These are phyloP conservation scores for Phaethornis superciliosus DNA, from an alignment of 2,113 vertebrate species.

Conservation along the genomic window DNA sequence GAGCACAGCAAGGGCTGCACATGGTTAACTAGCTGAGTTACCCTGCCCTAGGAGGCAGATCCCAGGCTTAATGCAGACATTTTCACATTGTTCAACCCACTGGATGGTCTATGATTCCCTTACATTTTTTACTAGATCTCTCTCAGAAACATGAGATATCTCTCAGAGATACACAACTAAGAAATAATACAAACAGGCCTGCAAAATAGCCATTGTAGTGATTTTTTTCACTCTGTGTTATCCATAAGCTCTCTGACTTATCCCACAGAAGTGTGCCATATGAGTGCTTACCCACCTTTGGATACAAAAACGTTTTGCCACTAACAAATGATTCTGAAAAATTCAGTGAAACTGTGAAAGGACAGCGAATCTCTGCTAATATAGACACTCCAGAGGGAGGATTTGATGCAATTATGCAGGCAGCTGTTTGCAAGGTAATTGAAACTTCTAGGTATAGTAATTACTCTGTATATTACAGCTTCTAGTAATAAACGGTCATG, in stretches of 20 bases:
- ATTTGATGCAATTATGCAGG: conserved; percentile 98
- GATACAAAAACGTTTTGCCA: conserved; percentile 91
- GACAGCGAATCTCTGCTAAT: conserved; percentile 90
- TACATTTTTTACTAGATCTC: background rate
- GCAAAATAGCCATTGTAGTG: background rate
- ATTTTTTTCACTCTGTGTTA: background rate
- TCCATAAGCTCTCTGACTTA: background rate
- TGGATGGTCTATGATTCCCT: background rate
- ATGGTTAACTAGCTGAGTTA: background rate
- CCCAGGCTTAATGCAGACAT: background rate
- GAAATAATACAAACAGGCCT: background rate
- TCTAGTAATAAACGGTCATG: background rate
- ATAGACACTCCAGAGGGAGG: conserved; percentile 90
- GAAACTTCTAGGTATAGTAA: background rate
- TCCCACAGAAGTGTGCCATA: conserved; percentile 75
- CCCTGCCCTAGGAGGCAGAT: background rate
- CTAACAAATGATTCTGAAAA: conserved; percentile 87
- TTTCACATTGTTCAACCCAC: background rate
- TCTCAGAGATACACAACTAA: background rate
- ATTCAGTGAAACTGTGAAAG: conserved; percentile 91
- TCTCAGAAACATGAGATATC: background rate
- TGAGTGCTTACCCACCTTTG: conserved; percentile 87
- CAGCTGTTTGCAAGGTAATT: conserved; percentile 93
- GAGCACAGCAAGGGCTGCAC: rapidly evolving
- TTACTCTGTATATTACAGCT: background rate